Evolutionary conservation across 2,888 invertebrate species (phyloP).

Genomic region (Mesorhabditis sp.): DNA sequence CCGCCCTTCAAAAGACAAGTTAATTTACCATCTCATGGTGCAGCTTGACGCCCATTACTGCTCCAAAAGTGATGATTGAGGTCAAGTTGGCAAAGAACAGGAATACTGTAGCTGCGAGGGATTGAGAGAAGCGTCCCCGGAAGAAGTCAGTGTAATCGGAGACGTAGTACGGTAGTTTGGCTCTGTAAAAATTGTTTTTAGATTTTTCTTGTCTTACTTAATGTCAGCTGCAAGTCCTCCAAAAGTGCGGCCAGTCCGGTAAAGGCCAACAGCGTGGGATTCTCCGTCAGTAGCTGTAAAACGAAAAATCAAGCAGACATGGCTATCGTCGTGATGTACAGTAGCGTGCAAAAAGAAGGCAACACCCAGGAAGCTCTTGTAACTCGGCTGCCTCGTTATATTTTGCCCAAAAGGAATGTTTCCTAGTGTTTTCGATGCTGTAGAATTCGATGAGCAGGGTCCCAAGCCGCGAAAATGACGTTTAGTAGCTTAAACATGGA

Average conservation of each 20-base stretch:
- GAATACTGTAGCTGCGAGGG: constrained; percentile 59
- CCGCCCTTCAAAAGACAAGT: constrained; percentile 10
- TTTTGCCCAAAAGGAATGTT: too few species aligned
- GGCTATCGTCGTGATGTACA: constrained; percentile 15
- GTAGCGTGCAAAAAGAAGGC: constrained; percentile 1
- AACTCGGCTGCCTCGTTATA: too few species aligned
- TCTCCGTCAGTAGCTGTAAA: constrained; percentile 8
- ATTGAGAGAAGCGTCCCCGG: constrained; percentile 57
- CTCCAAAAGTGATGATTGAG: constrained; percentile 61
- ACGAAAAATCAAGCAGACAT: constrained; percentile 33
- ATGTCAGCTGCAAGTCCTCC: constrained; percentile 52
- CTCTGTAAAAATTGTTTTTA: constrained; percentile 17
- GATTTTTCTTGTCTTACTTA: constrained; percentile 4
- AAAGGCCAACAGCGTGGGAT: constrained; percentile 30
- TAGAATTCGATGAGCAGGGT: too few species aligned
- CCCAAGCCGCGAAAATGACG: too few species aligned
- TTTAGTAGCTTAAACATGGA: too few species aligned
- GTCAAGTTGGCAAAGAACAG: constrained; percentile 60
- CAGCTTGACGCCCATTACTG: constrained; percentile 59
- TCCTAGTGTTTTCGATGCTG: too few species aligned
- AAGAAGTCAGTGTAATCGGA: constrained; percentile 61
- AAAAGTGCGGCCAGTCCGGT: constrained; percentile 63
- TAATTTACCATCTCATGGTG: constrained; percentile 59
- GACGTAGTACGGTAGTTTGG: constrained; percentile 36
- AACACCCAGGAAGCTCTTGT: too few species aligned